Evolutionary conservation across 2,888 invertebrate species (phyloP).

Genomic region (Meliscaeva auricollis): DNA sequence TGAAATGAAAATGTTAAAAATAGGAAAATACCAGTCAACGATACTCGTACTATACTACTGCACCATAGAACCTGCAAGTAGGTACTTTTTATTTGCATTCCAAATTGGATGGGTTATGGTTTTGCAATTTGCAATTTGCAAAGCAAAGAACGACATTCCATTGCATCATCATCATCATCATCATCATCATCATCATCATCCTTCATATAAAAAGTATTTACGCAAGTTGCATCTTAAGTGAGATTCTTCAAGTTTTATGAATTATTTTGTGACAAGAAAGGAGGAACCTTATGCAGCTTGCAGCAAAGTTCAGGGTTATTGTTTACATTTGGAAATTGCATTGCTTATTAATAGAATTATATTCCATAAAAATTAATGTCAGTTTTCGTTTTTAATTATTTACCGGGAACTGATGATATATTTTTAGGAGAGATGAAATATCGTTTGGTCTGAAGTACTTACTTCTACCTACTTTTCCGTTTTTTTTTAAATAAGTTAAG

Average conservation of each 20-base stretch:
- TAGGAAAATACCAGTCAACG: conserved; percentile 11
- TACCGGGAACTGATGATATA: too few relatives aligned
- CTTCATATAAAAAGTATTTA: conserved; percentile 14
- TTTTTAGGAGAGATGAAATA: too few relatives aligned
- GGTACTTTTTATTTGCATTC: conserved; percentile 49
- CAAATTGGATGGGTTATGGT: conserved; percentile 57
- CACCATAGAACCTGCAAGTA: neutral
- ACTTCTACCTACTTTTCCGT: too few relatives aligned
- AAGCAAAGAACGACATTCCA: conserved; percentile 43
- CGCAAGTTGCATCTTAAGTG: conserved; percentile 52
- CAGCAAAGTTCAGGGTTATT: conserved; percentile 55
- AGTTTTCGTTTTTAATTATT: neutral
- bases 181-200: neutral
- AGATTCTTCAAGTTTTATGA: conserved; percentile 36
- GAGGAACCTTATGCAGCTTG: neutral
- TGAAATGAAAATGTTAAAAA: conserved; percentile 14
- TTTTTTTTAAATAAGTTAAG: too few relatives aligned
- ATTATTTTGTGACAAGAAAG: neutral
- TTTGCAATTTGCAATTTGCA: conserved; percentile 35
- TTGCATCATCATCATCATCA: conserved; percentile 18
- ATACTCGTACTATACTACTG: neutral
- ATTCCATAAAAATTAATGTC: neutral
- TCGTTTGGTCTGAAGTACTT: too few relatives aligned
- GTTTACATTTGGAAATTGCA: conserved; percentile 51
- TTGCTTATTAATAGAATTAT: conserved; percentile 15